A percentile compares a stretch with the other conserved stretches of the same genome.
These are phyloP conservation scores for Tetranychus piercei DNA, from an alignment of 2,888 invertebrate species.

Conservation along the genomic window DNA sequence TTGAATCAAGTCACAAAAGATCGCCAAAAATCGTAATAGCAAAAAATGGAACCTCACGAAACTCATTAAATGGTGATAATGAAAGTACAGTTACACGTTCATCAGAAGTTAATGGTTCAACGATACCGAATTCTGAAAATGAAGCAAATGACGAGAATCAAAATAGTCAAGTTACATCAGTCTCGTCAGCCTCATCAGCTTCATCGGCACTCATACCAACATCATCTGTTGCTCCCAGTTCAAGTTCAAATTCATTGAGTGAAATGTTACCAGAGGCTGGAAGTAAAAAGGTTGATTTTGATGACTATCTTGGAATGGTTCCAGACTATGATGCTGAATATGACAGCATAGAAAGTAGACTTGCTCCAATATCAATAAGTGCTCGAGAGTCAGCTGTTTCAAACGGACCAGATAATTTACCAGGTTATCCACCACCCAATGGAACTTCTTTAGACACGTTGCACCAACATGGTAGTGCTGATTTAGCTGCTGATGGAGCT, in stretches of 20 bases:
- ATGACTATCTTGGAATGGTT: constrained; percentile 2
- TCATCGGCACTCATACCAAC: not conserved
- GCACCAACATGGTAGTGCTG: constrained; percentile 12
- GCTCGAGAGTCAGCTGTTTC: not conserved
- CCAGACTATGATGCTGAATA: constrained; percentile 11
- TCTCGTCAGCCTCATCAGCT: not conserved
- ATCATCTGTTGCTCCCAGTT: not conserved
- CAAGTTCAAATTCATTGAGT: not conserved
- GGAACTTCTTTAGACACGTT: not conserved
- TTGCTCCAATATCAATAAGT: not conserved
- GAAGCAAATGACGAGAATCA: not conserved
- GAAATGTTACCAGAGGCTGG: not conserved
- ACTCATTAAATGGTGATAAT: not conserved
- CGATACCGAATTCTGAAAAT: not conserved
- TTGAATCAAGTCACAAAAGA: not conserved
- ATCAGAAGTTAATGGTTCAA: not conserved
- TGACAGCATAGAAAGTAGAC: constrained; percentile 2
- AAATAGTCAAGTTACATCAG: not conserved
- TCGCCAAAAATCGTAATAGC: not conserved
- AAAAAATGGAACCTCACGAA: not conserved
- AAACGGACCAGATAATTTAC: constrained; percentile 9
- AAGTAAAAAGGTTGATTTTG: constrained; percentile 7
- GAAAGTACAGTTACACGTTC: not conserved
- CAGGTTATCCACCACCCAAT: constrained; percentile 18
- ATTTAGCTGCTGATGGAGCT: constrained; percentile 17